Base-by-base conservation (phyloP, 2,888 invertebrate genomes). In the Ptychoptera albimana region DNA sequence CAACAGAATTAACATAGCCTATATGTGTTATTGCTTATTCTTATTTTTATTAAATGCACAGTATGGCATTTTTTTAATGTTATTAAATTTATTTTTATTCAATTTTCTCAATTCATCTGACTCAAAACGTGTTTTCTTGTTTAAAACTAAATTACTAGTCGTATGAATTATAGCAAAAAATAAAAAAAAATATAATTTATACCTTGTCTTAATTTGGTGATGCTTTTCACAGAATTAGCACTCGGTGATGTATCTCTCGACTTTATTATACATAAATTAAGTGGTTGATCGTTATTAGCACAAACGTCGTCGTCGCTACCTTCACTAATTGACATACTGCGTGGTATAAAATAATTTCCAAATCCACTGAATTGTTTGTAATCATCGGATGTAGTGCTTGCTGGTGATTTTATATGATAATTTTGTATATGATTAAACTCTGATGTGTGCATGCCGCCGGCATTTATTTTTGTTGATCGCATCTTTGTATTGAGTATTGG, bases 221-320 rank as follows among this genome's bases (percentile, higher is more conserved):
- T 23, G 23, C 23, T 23, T 23, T 23, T 23, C 23, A 23, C 23
- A 23, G 23, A 23, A 23, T 23, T 23, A 23, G 23, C 23, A 23
- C 23, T 23, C 23, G 23, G 23, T 23, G 23, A 50, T 34, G 53
- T 47, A 35, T 67, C 68, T 49, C 68, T 68, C 44, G 68, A 61
- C 53, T 73, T 73, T 47, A 72, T 69, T 60, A 75, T 73, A 46
- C 74, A 73, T 52, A 76, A 59, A 58, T 76, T 73, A 45, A 76
- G 57, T 8, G 75, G 76, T 57, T 74, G 72, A 52, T 75, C 75
- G 43, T 52, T 62, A 46, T 55, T 56, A 56, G 52, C 59, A 53
- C 48, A 51, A 55, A 67, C 54, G 23, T 23, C 23, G 56, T 70
- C 56, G 59, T 69, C 57, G 61, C 69, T 63, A 60, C 69, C 50